Percentiles rank a stretch among this genome's conserved stretches.
Evolutionary conservation across 1,140 invertebrate genomes (phyloP).

Genomic region (Diuraphis noxia): DNA sequence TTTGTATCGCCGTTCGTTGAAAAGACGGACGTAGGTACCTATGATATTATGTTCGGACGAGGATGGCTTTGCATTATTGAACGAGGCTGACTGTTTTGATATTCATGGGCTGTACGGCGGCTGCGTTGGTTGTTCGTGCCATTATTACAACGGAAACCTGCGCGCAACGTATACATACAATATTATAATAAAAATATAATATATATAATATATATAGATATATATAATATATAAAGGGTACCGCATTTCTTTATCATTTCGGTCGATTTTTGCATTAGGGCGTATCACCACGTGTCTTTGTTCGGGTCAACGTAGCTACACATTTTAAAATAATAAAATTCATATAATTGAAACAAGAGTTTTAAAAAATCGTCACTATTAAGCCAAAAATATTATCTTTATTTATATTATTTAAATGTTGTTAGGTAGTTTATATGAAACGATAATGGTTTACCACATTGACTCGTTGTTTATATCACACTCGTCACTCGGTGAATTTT

Average conservation of each 20-base stretch:
- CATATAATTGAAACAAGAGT: too few relatives aligned
- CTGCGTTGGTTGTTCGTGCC: neutral
- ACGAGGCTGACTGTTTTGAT: neutral
- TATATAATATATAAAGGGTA: neutral
- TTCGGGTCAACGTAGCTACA: neutral
- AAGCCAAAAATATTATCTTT: too few relatives aligned
- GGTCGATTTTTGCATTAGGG: neutral
- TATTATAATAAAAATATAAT: neutral
- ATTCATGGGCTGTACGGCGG: neutral
- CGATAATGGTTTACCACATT: too few relatives aligned
- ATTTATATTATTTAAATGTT: too few relatives aligned
- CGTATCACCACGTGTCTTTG: neutral
- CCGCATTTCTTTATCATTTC: neutral
- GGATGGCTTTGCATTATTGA: conserved; percentile 21
- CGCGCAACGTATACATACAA: neutral
- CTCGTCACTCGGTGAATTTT: too few relatives aligned
- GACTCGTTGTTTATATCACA: too few relatives aligned
- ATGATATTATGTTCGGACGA: neutral
- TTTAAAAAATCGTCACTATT: too few relatives aligned
- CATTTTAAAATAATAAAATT: too few relatives aligned
- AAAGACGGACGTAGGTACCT: neutral
- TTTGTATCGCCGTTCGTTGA: neutral
- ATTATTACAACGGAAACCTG: neutral
- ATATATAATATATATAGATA: neutral
- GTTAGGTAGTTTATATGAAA: too few relatives aligned